These are phyloP conservation scores for Myocastor coypus DNA, from an alignment of 2,113 vertebrate genomes.

Conservation along the genomic window DNA sequence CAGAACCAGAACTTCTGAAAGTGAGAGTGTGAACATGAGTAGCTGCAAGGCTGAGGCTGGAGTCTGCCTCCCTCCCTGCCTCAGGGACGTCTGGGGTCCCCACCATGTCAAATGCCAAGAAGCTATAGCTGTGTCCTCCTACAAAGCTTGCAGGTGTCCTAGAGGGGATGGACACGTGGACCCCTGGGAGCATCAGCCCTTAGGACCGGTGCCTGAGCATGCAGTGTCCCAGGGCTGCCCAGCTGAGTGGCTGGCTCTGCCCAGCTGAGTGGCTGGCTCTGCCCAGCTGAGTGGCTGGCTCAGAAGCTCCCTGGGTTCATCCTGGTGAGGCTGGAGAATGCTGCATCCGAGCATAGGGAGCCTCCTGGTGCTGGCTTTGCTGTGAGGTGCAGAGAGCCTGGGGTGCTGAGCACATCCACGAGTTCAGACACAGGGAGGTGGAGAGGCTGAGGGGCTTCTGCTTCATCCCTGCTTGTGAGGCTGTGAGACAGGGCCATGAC, in stretches of 20 bases:
- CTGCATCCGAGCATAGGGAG: rapidly evolving
- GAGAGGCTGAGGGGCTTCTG: rapidly evolving
- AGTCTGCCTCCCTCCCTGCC: rapidly evolving
- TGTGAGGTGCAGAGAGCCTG: rapidly evolving
- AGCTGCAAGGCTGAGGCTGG: rapidly evolving
- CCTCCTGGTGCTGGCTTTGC: rapidly evolving
- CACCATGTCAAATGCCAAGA: not conserved
- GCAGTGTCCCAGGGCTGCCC: too few species aligned
- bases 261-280: not conserved
- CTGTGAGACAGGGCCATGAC: rapidly evolving
- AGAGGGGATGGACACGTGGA: not conserved
- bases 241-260: not conserved
- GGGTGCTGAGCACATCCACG: rapidly evolving
- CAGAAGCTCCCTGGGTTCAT: not conserved
- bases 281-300: not conserved
- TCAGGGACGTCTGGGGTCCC: rapidly evolving
- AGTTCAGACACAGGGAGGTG: rapidly evolving
- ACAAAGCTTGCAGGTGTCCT: not conserved
- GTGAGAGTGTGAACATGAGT: rapidly evolving
- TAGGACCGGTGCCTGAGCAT: not conserved
- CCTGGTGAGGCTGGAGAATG: too few species aligned
- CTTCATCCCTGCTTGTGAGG: not conserved
- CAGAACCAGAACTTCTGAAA: not conserved
- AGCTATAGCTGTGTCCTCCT: not conserved
- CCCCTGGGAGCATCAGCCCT: too few species aligned